phyloP scores from a whole-genome alignment of 2,797 vertebrate genomes.

The Protosalanx chinensis region DNA sequence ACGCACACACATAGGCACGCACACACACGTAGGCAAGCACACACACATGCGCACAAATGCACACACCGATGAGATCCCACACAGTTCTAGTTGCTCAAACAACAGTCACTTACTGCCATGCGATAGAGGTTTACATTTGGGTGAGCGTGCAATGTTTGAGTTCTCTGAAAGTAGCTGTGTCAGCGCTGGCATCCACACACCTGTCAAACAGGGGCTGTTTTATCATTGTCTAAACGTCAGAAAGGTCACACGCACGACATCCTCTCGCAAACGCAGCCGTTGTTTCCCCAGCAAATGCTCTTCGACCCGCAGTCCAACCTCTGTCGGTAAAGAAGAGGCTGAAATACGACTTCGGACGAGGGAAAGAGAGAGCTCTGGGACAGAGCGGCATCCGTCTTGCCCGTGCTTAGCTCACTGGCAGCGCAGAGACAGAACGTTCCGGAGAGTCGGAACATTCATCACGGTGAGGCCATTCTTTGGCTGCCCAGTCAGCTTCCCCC shows the following conservation, averaged over 20 bases:
- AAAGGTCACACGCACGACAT: neutral
- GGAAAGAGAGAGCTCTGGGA: conserved; percentile 33
- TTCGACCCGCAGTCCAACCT: neutral
- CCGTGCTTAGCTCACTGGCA: conserved; percentile 42
- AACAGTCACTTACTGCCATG: conserved; percentile 30
- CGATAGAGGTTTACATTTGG: conserved; percentile 23
- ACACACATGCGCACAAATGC: conserved; percentile 22
- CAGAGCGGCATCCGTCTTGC: conserved; percentile 43
- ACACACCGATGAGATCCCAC: neutral
- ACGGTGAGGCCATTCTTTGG: neutral
- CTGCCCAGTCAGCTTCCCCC: neutral
- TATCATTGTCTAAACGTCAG: neutral
- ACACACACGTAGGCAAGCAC: conserved; percentile 32
- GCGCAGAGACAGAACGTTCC: conserved; percentile 43
- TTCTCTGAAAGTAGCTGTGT: neutral
- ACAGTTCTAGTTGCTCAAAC: neutral
- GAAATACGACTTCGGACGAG: conserved; percentile 28
- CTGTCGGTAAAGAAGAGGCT: neutral
- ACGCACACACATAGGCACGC: conserved; percentile 23
- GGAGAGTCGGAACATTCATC: conserved; percentile 43
- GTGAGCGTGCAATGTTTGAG: conserved; percentile 17
- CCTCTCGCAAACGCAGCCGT: no score
- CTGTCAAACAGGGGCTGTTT: conserved; percentile 2
- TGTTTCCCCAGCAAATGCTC: neutral
- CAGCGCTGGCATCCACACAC: conserved; percentile 12